Conservation (phyloP, 2,113 vertebrate species). For the Bos indicus region DNA sequence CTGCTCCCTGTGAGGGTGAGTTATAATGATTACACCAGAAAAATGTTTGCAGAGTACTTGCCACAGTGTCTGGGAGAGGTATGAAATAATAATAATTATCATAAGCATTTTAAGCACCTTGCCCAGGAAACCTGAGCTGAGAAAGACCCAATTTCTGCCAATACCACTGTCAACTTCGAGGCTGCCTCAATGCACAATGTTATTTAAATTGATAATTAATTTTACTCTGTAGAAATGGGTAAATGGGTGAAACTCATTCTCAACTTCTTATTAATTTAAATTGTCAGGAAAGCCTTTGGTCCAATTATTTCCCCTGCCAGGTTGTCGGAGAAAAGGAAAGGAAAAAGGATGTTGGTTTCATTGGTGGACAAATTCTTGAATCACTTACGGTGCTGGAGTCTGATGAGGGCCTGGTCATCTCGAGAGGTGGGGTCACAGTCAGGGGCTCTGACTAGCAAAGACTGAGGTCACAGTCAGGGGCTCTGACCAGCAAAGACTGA, state of each 20-base stretch:
- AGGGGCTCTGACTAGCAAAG: neutral
- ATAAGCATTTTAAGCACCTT: neutral
- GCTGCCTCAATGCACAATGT: neutral
- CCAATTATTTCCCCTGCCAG: neutral
- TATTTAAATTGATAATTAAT: slow-evolving; percentile 13
- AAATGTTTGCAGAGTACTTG: neutral
- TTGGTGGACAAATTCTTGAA: neutral
- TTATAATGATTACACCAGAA: neutral
- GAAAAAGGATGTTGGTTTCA: neutral
- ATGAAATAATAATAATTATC: neutral
- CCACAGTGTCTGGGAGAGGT: neutral
- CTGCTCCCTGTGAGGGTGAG: neutral
- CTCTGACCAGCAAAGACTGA: neutral
- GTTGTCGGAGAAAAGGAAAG: neutral
- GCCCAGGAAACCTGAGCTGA: neutral
- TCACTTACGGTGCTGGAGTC: accelerated
- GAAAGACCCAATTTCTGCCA: neutral
- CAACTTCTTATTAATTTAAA: neutral
- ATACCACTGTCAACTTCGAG: neutral
- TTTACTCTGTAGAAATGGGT: neutral
- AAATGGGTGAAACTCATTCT: neutral
- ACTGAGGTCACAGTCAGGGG: accelerated
- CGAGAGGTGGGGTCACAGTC: neutral
- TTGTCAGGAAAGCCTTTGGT: neutral
- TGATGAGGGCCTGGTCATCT: neutral